These are phyloP conservation scores for Calliopsis andreniformis DNA, from an alignment of 1,140 invertebrate species.

Conservation along the genomic window DNA sequence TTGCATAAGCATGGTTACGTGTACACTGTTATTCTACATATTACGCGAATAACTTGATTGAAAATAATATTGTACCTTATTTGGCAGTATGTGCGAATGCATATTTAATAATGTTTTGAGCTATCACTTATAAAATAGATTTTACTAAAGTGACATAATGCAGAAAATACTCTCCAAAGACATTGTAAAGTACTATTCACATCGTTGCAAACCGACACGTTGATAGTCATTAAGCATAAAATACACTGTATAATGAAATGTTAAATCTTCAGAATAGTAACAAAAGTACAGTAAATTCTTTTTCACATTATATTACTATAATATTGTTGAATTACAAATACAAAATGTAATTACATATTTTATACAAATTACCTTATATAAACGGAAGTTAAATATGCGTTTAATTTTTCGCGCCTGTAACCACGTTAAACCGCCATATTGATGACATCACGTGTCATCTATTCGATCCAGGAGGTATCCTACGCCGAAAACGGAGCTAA, in stretches of 20 bases:
- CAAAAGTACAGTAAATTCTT: neutral
- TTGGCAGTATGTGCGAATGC: constrained; percentile 68
- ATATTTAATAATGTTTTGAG: constrained; percentile 51
- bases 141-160: constrained; percentile 50
- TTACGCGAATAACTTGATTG: neutral
- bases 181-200: constrained; percentile 43
- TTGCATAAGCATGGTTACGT: constrained; percentile 5
- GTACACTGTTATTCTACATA: neutral
- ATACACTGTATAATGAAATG: neutral
- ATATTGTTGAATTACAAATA: neutral
- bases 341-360: neutral
- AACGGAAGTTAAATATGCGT: neutral
- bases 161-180: neutral
- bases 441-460: too few species aligned
- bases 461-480: too few species aligned
- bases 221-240: neutral
- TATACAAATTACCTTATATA: neutral
- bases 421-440: constrained; percentile 6
- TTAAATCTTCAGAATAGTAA: neutral
- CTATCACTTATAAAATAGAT: constrained; percentile 44
- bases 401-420: constrained; percentile 7
- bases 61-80: constrained; percentile 66
- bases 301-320: neutral
- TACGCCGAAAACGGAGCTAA: neutral
- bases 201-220: neutral